Percentiles rank a stretch among this genome's conserved stretches.
Evolutionary conservation across 2,888 invertebrate species (phyloP).

Genomic region (Lottia scabra): DNA sequence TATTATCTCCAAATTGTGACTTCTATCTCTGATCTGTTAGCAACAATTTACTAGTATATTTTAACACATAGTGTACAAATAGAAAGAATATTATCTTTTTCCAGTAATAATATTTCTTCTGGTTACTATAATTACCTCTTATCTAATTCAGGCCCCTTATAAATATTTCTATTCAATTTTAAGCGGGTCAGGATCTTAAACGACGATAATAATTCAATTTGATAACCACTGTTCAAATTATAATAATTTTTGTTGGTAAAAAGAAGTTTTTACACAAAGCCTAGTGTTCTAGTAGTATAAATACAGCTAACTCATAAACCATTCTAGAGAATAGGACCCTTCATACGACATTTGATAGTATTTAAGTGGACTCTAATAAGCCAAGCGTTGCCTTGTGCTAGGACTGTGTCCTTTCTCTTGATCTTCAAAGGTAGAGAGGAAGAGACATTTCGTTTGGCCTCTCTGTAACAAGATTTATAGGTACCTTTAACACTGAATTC

Average conservation of each 20-base stretch:
- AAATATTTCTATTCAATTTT: background rate
- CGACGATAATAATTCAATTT: background rate
- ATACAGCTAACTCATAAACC: background rate
- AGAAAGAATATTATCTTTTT: background rate
- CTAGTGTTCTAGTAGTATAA: background rate
- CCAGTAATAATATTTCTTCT: background rate
- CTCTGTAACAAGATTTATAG: background rate
- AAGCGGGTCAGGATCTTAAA: background rate
- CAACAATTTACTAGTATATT: background rate
- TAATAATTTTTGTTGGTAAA: background rate
- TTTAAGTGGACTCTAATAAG: background rate
- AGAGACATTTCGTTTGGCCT: background rate
- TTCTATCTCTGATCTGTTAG: background rate
- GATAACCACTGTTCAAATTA: constrained; percentile 1
- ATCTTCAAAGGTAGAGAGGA: background rate
- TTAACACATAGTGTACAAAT: background rate
- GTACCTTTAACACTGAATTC: background rate
- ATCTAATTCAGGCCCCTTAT: background rate
- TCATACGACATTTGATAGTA: constrained; percentile 3
- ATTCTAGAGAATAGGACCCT: background rate
- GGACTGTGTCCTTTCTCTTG: background rate
- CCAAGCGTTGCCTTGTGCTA: background rate
- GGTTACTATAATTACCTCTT: background rate
- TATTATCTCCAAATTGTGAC: background rate
- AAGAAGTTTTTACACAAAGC: background rate